Conservation (phyloP, 2,113 vertebrate genomes). For the Ranitomeya imitator region DNA sequence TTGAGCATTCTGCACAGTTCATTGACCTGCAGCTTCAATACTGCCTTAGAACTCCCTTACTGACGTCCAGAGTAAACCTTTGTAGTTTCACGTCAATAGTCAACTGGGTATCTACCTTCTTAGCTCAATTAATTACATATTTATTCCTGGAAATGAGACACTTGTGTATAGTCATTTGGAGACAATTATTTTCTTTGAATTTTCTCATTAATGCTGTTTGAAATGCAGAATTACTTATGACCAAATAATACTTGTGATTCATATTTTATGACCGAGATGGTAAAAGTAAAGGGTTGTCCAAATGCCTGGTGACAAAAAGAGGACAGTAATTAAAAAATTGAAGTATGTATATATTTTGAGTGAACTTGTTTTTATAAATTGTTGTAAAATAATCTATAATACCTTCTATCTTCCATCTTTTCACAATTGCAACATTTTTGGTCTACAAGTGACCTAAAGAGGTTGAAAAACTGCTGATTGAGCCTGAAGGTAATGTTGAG, state of each 20-base stretch:
- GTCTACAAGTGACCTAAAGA: background rate
- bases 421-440: background rate
- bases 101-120: background rate
- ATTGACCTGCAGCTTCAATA: background rate
- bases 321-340: background rate
- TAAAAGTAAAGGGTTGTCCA: background rate
- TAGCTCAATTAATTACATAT: conserved; percentile 2
- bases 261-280: background rate
- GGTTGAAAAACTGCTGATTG: background rate
- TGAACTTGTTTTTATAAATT: too few relatives aligned
- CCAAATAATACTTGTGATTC: background rate
- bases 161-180: background rate
- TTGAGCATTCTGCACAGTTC: background rate
- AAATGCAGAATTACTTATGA: background rate
- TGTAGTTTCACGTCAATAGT: conserved; percentile 18
- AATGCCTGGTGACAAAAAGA: background rate
- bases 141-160: background rate
- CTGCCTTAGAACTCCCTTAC: background rate
- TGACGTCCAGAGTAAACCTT: conserved; percentile 10
- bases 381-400: too few relatives aligned
- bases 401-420: too few relatives aligned
- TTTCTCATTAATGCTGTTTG: background rate
- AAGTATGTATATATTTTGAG: too few relatives aligned
- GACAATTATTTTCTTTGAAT: background rate
- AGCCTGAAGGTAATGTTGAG: background rate